phyloP scores from a whole-genome alignment of 1,140 invertebrate genomes.

The Aphelinus certus region DNA sequence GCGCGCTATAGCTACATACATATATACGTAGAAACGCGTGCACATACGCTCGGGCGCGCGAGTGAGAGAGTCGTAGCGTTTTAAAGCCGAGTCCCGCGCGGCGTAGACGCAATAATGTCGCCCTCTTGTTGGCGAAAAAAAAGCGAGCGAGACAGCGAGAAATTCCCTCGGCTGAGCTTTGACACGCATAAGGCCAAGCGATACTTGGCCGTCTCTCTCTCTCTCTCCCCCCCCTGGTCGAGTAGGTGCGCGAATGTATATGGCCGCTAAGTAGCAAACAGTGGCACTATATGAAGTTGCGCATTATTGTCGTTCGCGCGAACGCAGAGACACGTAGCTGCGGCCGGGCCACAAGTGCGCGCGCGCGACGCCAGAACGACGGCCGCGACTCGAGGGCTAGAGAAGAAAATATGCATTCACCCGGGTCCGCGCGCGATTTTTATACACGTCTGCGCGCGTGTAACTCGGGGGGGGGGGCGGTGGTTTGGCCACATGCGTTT shows the following conservation, averaged over 20 bases:
- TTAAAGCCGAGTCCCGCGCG: constrained; percentile 28
- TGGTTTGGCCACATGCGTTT: too few species aligned
- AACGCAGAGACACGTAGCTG: neutral
- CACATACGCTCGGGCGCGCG: too few species aligned
- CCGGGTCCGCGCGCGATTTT: neutral
- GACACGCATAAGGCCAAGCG: constrained; percentile 7
- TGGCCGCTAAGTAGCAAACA: constrained; percentile 37
- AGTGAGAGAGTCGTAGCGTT: constrained; percentile 12
- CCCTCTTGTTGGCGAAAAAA: constrained; percentile 42
- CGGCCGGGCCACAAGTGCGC: constrained; percentile 29
- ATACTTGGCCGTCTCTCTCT: too few species aligned
- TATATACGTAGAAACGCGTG: too few species aligned
- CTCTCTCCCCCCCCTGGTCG: neutral
- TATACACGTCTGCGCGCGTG: neutral
- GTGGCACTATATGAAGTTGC: constrained; percentile 45
- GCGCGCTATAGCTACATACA: too few species aligned
- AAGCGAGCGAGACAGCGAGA: constrained; percentile 20
- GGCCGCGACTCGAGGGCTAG: neutral
- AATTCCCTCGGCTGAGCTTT: constrained; percentile 17
- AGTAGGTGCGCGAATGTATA: neutral
- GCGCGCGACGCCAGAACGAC: neutral
- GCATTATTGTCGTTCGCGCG: constrained; percentile 42
- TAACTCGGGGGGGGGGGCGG: too few species aligned
- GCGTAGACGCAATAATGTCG: constrained; percentile 54
- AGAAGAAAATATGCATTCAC: neutral